These are phyloP conservation scores for Cryptomyrus ogoouensis DNA, from an alignment of 2,113 vertebrate genomes.

Conservation along the genomic window DNA sequence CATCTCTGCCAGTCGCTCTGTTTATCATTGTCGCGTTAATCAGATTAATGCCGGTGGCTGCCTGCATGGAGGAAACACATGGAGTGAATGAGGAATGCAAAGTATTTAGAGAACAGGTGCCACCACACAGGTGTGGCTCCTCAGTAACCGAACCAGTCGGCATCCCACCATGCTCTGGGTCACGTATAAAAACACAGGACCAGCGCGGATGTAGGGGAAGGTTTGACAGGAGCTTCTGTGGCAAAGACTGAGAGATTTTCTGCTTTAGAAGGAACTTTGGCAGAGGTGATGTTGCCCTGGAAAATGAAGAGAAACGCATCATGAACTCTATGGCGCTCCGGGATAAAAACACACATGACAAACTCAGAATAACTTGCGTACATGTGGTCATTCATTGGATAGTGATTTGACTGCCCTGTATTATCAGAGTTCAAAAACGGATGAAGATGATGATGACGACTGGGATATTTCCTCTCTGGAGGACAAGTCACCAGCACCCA, in stretches of 20 bases:
- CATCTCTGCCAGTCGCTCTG: not conserved
- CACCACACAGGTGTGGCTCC: not conserved
- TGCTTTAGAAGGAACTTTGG: not conserved
- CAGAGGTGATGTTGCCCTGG: not conserved
- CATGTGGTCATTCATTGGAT: not conserved
- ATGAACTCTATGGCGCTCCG: not conserved
- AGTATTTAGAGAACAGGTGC: not conserved
- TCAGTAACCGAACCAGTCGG: not conserved
- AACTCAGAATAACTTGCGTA: not conserved
- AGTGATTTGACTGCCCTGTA: not conserved
- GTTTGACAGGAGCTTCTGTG: not conserved
- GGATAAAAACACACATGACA: not conserved
- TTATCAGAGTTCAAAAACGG: constrained; percentile 47
- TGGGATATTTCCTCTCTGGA: constrained; percentile 77
- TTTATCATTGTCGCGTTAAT: not conserved
- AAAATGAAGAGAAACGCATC: not conserved
- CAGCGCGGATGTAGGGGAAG: not conserved
- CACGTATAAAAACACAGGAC: not conserved
- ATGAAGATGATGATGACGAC: constrained; percentile 24
- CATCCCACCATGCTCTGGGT: not conserved
- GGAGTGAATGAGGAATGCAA: not conserved
- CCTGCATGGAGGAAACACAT: not conserved
- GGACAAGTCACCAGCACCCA: constrained; percentile 52
- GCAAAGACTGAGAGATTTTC: not conserved
- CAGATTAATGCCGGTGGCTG: not conserved